Conservation (phyloP, 2,113 vertebrate species). For the Phoxinus phoxinus region DNA sequence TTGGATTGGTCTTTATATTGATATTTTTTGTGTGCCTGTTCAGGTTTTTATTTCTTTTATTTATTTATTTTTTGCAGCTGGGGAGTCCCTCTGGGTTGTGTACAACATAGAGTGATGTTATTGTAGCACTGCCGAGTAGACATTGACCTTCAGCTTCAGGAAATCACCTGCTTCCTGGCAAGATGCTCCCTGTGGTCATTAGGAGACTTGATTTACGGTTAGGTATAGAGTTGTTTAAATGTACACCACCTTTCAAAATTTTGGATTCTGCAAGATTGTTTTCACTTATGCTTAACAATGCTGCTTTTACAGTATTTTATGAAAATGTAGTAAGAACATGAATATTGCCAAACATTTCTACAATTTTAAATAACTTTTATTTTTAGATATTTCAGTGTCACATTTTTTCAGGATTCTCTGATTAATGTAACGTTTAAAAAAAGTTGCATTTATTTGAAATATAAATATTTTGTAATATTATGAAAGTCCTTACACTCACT, state of each 20-base stretch:
- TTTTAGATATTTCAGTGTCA: background rate
- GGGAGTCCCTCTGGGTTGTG: background rate
- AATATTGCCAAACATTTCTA: background rate
- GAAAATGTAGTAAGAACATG: background rate
- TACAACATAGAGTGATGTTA: background rate
- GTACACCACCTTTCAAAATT: background rate
- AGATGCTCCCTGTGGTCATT: slow-evolving; percentile 1
- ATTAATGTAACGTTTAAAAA: no score
- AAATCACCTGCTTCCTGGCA: slow-evolving; percentile 13
- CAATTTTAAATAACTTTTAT: background rate
- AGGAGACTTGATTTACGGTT: background rate
- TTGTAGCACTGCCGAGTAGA: background rate
- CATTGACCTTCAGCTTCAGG: slow-evolving; percentile 14
- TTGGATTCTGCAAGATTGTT: background rate
- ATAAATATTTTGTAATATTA: no score
- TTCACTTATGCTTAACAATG: background rate
- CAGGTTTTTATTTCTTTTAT: background rate
- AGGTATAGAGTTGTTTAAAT: background rate
- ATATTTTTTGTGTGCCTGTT: background rate
- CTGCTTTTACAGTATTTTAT: background rate
- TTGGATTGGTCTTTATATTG: background rate
- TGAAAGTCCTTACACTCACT: no score
- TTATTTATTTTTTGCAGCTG: background rate
- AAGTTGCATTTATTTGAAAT: no score
- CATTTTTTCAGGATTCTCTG: no score